These are phyloP conservation scores for Rhinoraja longicauda DNA, from an alignment of 2,797 vertebrate species.

Conservation along the genomic window DNA sequence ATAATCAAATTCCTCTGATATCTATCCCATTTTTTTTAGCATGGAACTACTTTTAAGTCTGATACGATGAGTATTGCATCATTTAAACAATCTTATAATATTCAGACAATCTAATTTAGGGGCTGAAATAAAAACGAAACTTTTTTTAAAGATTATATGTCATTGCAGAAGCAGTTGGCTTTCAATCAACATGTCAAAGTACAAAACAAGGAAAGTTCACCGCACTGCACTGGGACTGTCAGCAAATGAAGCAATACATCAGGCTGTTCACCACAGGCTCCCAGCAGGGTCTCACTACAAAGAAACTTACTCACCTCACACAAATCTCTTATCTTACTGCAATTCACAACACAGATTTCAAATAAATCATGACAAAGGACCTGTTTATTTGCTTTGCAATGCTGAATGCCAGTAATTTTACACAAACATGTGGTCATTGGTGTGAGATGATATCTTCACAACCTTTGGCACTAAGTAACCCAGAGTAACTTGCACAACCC, in stretches of 20 bases:
- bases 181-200: not conserved
- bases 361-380: not conserved
- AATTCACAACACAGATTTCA: conserved; percentile 9
- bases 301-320: not conserved
- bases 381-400: not conserved
- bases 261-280: not conserved
- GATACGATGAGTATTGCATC: not conserved
- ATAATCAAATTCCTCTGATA: not conserved
- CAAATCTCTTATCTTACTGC: not conserved
- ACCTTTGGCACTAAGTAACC: not conserved
- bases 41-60: not conserved
- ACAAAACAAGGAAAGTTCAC: not conserved
- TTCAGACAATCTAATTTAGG: not conserved
- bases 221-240: not conserved
- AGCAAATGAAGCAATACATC: conserved; percentile 20
- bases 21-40: not conserved
- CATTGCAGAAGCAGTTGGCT: not conserved
- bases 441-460: not conserved
- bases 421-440: not conserved
- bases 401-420: not conserved
- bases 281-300: not conserved
- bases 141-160: not conserved
- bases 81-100: not conserved
- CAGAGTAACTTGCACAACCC: not conserved
- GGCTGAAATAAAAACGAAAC: not conserved